Evolutionary conservation across 2,113 vertebrate species (phyloP).

Genomic region (Pomatorhinus ruficollis): DNA sequence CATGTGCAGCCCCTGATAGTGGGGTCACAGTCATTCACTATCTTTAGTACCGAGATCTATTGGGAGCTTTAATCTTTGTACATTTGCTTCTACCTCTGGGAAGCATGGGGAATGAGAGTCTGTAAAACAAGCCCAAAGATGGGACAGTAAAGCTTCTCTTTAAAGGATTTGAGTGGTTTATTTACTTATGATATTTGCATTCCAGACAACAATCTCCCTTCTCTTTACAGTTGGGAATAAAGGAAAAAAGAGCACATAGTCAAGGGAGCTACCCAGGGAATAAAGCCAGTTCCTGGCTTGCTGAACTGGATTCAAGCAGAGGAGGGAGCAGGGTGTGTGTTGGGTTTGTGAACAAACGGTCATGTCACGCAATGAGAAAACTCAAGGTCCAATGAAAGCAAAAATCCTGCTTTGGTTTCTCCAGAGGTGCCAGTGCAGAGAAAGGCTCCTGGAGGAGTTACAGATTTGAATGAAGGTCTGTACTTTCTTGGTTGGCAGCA

Average conservation of each 20-base stretch:
- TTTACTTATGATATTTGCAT: constrained; percentile 35
- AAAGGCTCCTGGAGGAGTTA: constrained; percentile 44
- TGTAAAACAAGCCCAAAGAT: not conserved
- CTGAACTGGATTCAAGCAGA: constrained; percentile 1
- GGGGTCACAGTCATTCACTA: not conserved
- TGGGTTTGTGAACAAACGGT: constrained; percentile 6
- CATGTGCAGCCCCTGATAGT: not conserved
- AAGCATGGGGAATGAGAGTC: not conserved
- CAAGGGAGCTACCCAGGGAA: constrained; percentile 32
- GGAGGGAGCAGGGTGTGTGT: not conserved
- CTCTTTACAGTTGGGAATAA: constrained; percentile 32
- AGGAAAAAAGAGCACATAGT: constrained; percentile 22
- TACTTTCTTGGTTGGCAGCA: constrained; percentile 30
- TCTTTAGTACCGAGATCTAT: not conserved
- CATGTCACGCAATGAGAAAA: constrained; percentile 55
- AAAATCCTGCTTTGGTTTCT: constrained; percentile 41
- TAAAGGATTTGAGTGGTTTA: constrained; percentile 43
- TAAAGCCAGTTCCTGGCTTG: constrained; percentile 36
- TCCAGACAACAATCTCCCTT: constrained; percentile 18
- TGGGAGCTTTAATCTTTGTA: not conserved
- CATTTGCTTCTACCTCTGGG: not conserved
- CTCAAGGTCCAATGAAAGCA: constrained; percentile 49
- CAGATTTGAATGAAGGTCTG: constrained; percentile 41
- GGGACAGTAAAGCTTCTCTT: constrained; percentile 33
- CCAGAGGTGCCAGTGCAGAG: constrained; percentile 12